These are phyloP conservation scores for Pedicia rivosa DNA, from an alignment of 2,888 invertebrate genomes.

Conservation along the genomic window DNA sequence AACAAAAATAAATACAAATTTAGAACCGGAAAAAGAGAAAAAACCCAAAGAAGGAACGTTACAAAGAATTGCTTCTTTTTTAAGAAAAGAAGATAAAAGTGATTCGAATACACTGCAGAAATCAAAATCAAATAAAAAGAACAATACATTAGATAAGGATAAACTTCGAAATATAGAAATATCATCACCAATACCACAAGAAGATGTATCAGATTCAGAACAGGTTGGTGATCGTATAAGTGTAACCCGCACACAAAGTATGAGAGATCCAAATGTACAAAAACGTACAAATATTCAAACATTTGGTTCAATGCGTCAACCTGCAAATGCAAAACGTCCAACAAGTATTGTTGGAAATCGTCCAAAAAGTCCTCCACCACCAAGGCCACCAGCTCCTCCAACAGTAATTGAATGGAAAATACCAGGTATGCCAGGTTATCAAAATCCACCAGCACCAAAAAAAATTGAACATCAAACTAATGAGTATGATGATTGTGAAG, in stretches of 20 bases:
- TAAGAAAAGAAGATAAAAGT: conserved; percentile 40
- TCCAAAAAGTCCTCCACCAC: conserved; percentile 63
- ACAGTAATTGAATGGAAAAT: conserved; percentile 27
- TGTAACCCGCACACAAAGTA: conserved; percentile 66
- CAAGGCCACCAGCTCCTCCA: conserved; percentile 41
- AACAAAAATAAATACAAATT: not conserved
- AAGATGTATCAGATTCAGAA: conserved; percentile 36
- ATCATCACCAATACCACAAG: conserved; percentile 60
- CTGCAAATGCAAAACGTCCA: conserved; percentile 48
- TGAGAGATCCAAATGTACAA: conserved; percentile 41
- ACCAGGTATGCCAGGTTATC: conserved; percentile 38
- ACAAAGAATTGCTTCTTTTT: conserved; percentile 59
- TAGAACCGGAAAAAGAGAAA: conserved; percentile 17
- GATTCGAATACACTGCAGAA: conserved; percentile 39
- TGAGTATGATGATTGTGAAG: conserved; percentile 67
- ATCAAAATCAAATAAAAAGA: conserved; percentile 39
- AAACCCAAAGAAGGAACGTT: conserved; percentile 45
- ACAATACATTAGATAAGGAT: conserved; percentile 53
- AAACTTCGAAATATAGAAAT: conserved; percentile 61
- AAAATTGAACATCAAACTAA: conserved; percentile 21
- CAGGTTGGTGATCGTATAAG: conserved; percentile 29
- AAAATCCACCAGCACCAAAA: conserved; percentile 32
- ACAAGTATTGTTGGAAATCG: conserved; percentile 51
- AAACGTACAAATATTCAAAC: conserved; percentile 48
- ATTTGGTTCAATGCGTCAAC: conserved; percentile 71